A percentile compares a stretch with the other conserved stretches of the same genome.
These are phyloP conservation scores for Drosophila borealis DNA, from an alignment of 2,888 invertebrate genomes.

Conservation along the genomic window DNA sequence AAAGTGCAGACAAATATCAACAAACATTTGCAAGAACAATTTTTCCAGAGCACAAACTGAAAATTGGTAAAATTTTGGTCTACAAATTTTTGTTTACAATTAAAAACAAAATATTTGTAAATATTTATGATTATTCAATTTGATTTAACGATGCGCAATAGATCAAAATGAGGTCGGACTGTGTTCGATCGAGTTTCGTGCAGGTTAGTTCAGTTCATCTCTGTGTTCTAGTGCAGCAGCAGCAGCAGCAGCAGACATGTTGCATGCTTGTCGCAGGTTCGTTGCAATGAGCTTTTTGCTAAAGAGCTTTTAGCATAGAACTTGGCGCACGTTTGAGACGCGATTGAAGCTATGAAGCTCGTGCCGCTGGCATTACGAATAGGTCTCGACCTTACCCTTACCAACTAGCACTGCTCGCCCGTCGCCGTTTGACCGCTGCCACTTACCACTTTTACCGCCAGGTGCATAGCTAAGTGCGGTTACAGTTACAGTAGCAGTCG, in stretches of 20 bases:
- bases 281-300: conserved; percentile 48
- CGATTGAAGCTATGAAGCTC: not conserved
- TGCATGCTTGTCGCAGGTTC: conserved; percentile 35
- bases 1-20: too few relatives aligned
- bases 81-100: too few relatives aligned
- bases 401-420: not conserved
- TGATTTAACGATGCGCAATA: not conserved
- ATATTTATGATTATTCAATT: too few relatives aligned
- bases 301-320: conserved; percentile 34
- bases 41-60: too few relatives aligned
- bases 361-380: conserved; percentile 14
- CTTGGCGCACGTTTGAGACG: conserved; percentile 26
- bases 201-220: not conserved
- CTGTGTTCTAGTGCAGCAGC: conserved; percentile 6
- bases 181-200: not conserved
- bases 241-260: conserved; percentile 28
- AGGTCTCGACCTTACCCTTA: conserved; percentile 28
- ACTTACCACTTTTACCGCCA: conserved; percentile 10
- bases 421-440: not conserved
- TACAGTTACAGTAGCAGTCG: conserved; percentile 25
- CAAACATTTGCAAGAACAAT: too few relatives aligned
- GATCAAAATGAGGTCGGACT: not conserved
- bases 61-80: too few relatives aligned
- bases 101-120: too few relatives aligned
- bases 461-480: conserved; percentile 21